A percentile compares a stretch with the other conserved stretches of the same genome.
Conservation (phyloP, 2,113 vertebrate species). For the Equus przewalskii region DNA sequence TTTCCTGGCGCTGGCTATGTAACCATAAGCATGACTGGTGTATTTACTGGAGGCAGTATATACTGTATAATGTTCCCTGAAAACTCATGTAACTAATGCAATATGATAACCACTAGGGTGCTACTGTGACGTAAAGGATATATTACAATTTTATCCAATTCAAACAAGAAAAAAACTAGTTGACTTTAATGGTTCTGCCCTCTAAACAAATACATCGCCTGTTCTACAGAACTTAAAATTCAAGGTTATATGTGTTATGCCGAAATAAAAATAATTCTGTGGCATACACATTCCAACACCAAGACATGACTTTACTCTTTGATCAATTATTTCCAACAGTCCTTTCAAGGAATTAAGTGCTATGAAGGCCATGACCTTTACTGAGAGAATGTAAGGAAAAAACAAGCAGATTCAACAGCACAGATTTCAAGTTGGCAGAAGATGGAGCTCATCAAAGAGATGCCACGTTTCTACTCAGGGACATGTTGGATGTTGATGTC, state of each 20-base stretch:
- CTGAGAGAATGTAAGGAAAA: conserved; percentile 1
- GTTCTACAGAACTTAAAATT: conserved; percentile 87
- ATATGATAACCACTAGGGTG: conserved; percentile 91
- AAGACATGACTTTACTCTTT: conserved; percentile 79
- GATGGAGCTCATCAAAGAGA: neutral
- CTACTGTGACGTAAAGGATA: conserved; percentile 90
- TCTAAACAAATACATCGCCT: conserved; percentile 89
- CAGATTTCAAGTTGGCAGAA: conserved; percentile 13
- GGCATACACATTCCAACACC: conserved; percentile 45
- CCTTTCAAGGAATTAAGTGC: conserved; percentile 74
- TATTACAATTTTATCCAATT: conserved; percentile 90
- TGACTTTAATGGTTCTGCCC: conserved; percentile 84
- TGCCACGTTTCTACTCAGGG: neutral
- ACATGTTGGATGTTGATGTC: neutral
- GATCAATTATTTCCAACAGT: conserved; percentile 79
- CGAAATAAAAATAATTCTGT: conserved; percentile 85
- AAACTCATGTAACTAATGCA: conserved; percentile 89
- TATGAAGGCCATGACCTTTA: conserved; percentile 73
- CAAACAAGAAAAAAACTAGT: conserved; percentile 85
- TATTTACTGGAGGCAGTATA: conserved; percentile 90
- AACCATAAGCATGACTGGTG: conserved; percentile 88
- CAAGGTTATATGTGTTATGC: conserved; percentile 86
- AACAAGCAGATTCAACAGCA: conserved; percentile 16
- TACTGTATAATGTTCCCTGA: conserved; percentile 89
- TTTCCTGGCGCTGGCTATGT: conserved; percentile 90